Base-by-base conservation (phyloP, 1,140 invertebrate species). In the Littorina saxatilis region DNA sequence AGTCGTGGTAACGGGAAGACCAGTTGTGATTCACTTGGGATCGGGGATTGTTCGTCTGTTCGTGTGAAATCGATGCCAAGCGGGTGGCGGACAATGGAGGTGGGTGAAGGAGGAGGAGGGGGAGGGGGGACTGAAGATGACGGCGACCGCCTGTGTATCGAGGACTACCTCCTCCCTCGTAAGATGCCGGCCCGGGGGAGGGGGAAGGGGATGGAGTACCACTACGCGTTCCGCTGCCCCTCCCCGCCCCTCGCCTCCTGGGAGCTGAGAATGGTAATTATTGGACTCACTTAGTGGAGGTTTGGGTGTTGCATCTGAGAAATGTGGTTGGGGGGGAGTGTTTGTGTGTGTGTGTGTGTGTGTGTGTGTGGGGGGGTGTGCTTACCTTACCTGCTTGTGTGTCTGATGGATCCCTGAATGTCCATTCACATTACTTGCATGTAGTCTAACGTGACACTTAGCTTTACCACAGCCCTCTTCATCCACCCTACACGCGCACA, bases 211-310 rank as follows among this genome's bases (percentile, higher is more conserved):
- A 5, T 23, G 17, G n/a, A 58, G 55, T 35, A 68, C 23, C 15
- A 35, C 61, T 68, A 23, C 37, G 66, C 66, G 32, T 68, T 68
- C 66, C 66, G 66, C 66, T 68, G 66, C 15, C 66, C 66, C 66
- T 68, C 66, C 35, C 66, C 66, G 66, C 66, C 66, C 37, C 66
- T 68, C 35, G 37, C 66, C 32, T 68, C 66, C 66, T 40, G 66
- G 35, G 66, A 68, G 23, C 66, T 68, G 32, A 29, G 66, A 29
- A 37, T 68, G 66, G 66, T 68, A 68, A 68, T 32, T 32, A 39
- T 3, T n/a, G 66, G 35, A 32, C 4, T 0, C 7, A 5, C 7
- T 3, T 0, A 0, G 17, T 20, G 47, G 55, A n/a, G 55, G 27
- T 23, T 5, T 58, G 47, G 27, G 1, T 63, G 61, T 1, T 5